Evolutionary conservation across 2,888 invertebrate genomes (phyloP), one percentile per base, ranked within the genome.

Genomic region (Plagiodera versicolora): DNA sequence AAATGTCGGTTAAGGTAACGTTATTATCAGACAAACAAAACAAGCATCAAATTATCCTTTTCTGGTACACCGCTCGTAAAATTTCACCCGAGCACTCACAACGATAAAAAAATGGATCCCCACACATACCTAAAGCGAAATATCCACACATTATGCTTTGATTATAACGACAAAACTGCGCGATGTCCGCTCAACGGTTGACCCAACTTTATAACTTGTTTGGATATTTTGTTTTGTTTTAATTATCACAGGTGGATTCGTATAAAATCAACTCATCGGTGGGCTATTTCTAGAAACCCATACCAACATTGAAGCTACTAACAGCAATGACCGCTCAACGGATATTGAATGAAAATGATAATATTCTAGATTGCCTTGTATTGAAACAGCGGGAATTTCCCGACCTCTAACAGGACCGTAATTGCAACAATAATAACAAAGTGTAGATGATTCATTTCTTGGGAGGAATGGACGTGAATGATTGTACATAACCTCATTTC

Each of bases 91-190:
- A 24, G 24, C 24, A 24, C 24, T 24, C 24, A 24, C 24, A 24
- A 24, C 4, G 6, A 24, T 24, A 24, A 14, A 51, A 24, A 2
- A 1, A 51, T n/a, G 18, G 17, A 20, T 6, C 19, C 9, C 0
- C 6, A 10, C 9, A 58, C 60, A 32, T 30, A 60, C 60, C 60
- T 28, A 52, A 16, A 47, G 35, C 18, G 18, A 48, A 55, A 44
- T 45, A 52, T 24, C 46, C 51, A 11, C 51, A 55, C 60, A 60
- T 60, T 53, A 17, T 45, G 24, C 48, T 16, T 11, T 2, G 24
- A 54, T 32, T 14, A 44, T 49, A 16, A 49, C 35, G 14, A 18
- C 24, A 11, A 5, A 51, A 51, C 57, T 57, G 50, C 6, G 39
- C 39, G 24, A 53, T 19, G 14, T 3, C 35, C 39, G 50, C 6